Percentiles rank a stretch among this genome's conserved stretches.
phyloP scores from a whole-genome alignment of 2,888 invertebrate species.

The Agonopterix heracliana region DNA sequence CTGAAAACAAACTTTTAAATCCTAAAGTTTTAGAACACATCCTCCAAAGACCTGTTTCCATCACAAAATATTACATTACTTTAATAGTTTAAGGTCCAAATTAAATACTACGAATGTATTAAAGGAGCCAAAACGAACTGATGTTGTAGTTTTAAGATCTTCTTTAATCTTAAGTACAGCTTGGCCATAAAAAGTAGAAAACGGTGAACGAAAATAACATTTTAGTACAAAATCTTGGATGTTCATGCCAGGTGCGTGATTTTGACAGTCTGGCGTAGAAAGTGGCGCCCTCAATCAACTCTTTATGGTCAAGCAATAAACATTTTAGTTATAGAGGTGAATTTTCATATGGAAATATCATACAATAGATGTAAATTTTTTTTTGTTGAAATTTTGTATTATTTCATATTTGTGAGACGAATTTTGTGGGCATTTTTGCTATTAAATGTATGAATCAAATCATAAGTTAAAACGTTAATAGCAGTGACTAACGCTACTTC shows the following conservation, averaged over 20 bases:
- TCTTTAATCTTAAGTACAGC: constrained; percentile 7
- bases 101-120: not conserved
- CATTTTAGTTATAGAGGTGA: constrained; percentile 5
- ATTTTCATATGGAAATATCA: not conserved
- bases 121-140: constrained; percentile 24
- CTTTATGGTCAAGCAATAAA: constrained; percentile 29
- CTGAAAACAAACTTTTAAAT: not conserved
- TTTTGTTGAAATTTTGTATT: not conserved
- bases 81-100: not conserved
- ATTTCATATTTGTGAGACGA: no score
- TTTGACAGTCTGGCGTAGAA: no score
- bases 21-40: not conserved
- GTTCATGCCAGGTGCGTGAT: no score
- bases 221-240: no score
- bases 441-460: no score
- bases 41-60: not conserved
- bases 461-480: no score
- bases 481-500: no score
- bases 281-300: no score
- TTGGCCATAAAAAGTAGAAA: no score
- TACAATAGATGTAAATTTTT: not conserved
- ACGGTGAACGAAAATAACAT: no score
- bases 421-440: no score
- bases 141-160: constrained; percentile 28
- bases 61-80: not conserved